Evolutionary conservation across 1,140 invertebrate genomes (phyloP).

Genomic region (Camponotus floridanus): DNA sequence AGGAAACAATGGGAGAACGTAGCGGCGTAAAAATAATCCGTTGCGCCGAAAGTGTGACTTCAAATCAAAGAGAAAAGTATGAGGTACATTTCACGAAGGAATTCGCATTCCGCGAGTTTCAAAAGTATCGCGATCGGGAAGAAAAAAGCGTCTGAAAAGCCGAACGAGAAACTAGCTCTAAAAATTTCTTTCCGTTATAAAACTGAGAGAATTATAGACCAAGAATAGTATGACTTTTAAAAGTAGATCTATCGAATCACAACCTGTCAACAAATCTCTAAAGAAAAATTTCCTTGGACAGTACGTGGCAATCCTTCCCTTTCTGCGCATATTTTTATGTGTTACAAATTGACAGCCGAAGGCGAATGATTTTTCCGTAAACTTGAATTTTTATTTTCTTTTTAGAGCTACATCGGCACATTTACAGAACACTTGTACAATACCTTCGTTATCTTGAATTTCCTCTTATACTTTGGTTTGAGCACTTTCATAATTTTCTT

Average conservation of each 20-base stretch:
- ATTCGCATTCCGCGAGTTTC: constrained; percentile 22
- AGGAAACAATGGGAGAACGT: constrained; percentile 44
- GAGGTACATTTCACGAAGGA: constrained; percentile 1
- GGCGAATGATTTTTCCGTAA: neutral
- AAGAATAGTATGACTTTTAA: neutral
- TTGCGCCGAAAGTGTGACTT: neutral
- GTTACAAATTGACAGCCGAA: neutral
- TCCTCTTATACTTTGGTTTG: neutral
- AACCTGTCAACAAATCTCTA: neutral
- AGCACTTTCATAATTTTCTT: constrained; percentile 21
- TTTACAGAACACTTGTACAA: neutral
- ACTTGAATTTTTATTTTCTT: neutral
- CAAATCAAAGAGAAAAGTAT: constrained; percentile 25
- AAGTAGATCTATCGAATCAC: constrained; percentile 13
- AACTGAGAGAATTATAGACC: neutral
- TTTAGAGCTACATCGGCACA: neutral
- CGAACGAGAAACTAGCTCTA: neutral
- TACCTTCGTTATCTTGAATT: neutral
- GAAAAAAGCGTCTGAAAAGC: neutral
- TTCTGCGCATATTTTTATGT: neutral
- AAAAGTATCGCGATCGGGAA: constrained; percentile 13
- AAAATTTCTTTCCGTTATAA: constrained; percentile 11
- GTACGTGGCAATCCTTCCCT: neutral
- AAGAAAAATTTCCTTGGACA: neutral
- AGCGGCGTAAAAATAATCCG: constrained; percentile 51